These are phyloP conservation scores for Incurvaria masculella DNA, from an alignment of 2,888 invertebrate genomes.

Conservation along the genomic window DNA sequence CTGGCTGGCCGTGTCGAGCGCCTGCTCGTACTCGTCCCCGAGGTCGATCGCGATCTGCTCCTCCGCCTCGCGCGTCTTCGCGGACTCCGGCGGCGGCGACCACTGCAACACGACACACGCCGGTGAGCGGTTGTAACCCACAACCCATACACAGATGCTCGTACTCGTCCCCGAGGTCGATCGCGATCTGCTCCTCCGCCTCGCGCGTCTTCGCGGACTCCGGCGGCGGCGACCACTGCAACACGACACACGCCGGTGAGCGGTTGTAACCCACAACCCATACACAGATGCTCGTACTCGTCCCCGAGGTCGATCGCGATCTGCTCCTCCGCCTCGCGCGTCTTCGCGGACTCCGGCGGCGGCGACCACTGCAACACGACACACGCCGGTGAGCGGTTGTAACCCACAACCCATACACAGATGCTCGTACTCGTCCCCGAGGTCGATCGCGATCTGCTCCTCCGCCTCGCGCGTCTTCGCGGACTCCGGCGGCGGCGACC, in stretches of 20 bases:
- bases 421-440: slow-evolving; percentile 93
- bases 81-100: slow-evolving; percentile 73
- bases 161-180: slow-evolving; percentile 93
- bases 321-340: slow-evolving; percentile 84
- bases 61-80: slow-evolving; percentile 75
- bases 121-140: too few relatives aligned
- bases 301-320: slow-evolving; percentile 92
- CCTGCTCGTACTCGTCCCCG: slow-evolving; percentile 91
- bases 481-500: slow-evolving; percentile 76
- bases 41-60: slow-evolving; percentile 92
- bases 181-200: slow-evolving; percentile 88
- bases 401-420: too few relatives aligned
- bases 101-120: slow-evolving; percentile 56
- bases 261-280: too few relatives aligned
- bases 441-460: slow-evolving; percentile 89
- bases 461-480: slow-evolving; percentile 75
- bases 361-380: slow-evolving; percentile 83
- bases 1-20: slow-evolving; percentile 84
- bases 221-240: slow-evolving; percentile 81
- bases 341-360: slow-evolving; percentile 66
- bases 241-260: too few relatives aligned
- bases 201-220: slow-evolving; percentile 68
- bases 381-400: too few relatives aligned
- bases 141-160: too few relatives aligned
- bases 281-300: slow-evolving; percentile 91